A percentile compares a stretch with the other conserved stretches of the same genome.
These are phyloP conservation scores for Megaceryle torquata DNA, from an alignment of 2,113 vertebrate genomes.

Conservation along the genomic window DNA sequence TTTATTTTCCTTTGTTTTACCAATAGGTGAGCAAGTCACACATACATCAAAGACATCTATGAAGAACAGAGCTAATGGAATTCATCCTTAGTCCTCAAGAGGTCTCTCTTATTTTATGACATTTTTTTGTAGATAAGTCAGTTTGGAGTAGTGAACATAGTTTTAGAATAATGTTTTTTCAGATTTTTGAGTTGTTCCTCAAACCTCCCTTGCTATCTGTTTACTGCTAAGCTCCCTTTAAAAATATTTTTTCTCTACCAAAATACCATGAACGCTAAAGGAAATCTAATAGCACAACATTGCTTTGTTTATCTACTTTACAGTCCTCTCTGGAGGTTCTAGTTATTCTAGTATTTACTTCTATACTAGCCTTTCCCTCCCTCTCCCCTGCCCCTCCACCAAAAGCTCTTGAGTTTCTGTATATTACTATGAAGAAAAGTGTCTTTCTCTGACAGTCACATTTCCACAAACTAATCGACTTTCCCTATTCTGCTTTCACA, in stretches of 20 bases:
- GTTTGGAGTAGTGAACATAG: not conserved
- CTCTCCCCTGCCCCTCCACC: not conserved
- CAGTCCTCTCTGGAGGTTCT: not conserved
- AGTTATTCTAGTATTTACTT: not conserved
- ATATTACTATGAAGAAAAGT: constrained; percentile 14
- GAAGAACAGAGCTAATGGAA: not conserved
- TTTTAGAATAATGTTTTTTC: not conserved
- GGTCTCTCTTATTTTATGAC: constrained; percentile 50
- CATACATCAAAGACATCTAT: not conserved
- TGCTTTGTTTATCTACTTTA: not conserved
- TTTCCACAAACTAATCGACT: not conserved
- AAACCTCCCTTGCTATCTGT: not conserved
- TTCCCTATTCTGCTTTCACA: not conserved
- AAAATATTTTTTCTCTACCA: not conserved
- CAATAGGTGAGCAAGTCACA: not conserved
- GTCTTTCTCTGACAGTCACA: not conserved
- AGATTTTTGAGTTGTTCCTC: not conserved
- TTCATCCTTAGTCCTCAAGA: constrained; percentile 57
- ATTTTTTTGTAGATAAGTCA: not conserved
- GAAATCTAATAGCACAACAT: not conserved
- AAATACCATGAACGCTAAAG: not conserved
- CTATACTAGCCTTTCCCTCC: not conserved
- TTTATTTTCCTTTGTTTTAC: not conserved
- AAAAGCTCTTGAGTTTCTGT: constrained; percentile 6
- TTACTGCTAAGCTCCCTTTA: not conserved